Conservation (phyloP, 1,140 invertebrate species). For the Tetraneura akinire region DNA sequence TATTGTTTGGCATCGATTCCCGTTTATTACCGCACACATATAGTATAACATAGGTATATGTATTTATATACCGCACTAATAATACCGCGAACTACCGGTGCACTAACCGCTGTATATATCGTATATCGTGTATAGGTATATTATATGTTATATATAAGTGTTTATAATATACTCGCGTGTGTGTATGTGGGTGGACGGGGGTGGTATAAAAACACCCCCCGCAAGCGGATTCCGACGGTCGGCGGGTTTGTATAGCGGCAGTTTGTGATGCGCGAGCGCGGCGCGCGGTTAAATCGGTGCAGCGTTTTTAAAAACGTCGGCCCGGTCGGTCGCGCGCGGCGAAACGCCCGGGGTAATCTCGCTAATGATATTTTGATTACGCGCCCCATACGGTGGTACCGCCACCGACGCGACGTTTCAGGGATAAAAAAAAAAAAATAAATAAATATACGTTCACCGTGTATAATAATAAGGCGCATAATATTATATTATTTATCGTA, state of each 20-base stretch:
- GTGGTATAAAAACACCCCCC: not conserved
- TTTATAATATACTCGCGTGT: too few species aligned
- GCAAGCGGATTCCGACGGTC: not conserved
- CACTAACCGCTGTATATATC: not conserved
- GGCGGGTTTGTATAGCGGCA: too few species aligned
- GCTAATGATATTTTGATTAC: constrained; percentile 49
- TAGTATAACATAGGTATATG: not conserved
- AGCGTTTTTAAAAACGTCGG: constrained; percentile 39
- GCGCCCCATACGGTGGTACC: constrained; percentile 29
- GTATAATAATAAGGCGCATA: not conserved
- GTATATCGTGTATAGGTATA: too few species aligned
- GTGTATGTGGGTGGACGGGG: too few species aligned
- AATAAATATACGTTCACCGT: too few species aligned
- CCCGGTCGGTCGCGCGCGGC: not conserved
- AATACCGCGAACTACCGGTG: not conserved
- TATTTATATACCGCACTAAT: not conserved
- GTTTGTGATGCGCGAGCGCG: not conserved
- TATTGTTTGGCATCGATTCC: constrained; percentile 46
- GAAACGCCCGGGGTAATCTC: constrained; percentile 21
- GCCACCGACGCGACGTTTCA: not conserved
- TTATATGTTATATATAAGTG: too few species aligned
- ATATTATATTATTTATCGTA: too few species aligned
- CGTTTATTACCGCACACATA: not conserved
- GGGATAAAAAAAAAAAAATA: too few species aligned
- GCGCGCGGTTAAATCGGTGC: not conserved